Conservation (phyloP, 2,797 vertebrate species). For the Enteromius treurensis region DNA sequence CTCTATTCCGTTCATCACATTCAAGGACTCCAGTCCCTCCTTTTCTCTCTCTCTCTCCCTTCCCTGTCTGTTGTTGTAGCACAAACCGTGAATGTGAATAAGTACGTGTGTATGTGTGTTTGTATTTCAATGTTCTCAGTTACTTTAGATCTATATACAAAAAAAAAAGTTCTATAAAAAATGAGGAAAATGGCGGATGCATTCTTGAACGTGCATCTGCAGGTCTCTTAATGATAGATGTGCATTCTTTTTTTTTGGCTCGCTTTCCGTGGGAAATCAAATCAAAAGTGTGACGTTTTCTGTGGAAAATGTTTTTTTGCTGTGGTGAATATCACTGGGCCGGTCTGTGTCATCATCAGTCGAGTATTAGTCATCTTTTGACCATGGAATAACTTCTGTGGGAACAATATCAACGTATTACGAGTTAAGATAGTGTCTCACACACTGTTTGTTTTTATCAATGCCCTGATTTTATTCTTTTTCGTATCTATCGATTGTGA, state of each 20-base stretch:
- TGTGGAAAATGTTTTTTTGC: conserved; percentile 73
- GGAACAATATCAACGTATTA: conserved; percentile 38
- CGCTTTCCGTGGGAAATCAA: conserved; percentile 51
- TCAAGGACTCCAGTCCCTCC: conserved; percentile 56
- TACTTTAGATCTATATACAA: conserved; percentile 75
- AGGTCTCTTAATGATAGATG: conserved; percentile 42
- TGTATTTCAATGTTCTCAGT: conserved; percentile 93
- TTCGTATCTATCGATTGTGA: conserved; percentile 80
- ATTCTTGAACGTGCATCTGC: conserved; percentile 40
- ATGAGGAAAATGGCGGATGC: conserved; percentile 42
- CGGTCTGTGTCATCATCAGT: conserved; percentile 52
- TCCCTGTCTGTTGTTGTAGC: conserved; percentile 88
- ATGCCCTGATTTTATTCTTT: conserved; percentile 65
- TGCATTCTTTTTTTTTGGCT: conserved; percentile 45
- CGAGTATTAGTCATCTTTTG: conserved; percentile 49
- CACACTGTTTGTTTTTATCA: conserved; percentile 45
- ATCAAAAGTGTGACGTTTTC: conserved; percentile 58
- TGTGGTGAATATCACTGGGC: conserved; percentile 81
- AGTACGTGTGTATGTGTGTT: conserved; percentile 74
- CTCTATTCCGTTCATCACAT: conserved; percentile 66
- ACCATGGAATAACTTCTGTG: conserved; percentile 39
- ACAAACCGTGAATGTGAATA: conserved; percentile 63
- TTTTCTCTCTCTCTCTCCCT: conserved; percentile 53
- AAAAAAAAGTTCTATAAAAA: conserved; percentile 47
- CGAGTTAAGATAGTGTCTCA: conserved; percentile 43